Evolutionary conservation across 2,113 vertebrate species (phyloP), one percentile per base, ranked within the genome.

Genomic region (Myotis brandtii): DNA sequence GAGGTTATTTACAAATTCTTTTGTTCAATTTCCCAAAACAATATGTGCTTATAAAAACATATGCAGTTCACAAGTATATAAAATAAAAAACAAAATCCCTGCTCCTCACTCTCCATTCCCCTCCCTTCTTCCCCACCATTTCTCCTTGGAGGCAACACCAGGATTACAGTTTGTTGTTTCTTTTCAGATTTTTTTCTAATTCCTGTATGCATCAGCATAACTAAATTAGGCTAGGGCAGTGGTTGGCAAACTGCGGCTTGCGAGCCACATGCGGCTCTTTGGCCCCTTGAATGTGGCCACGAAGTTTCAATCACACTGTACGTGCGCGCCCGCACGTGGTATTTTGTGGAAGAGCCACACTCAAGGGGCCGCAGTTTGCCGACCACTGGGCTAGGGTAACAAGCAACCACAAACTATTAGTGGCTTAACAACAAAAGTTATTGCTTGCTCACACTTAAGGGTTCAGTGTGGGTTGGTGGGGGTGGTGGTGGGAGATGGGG

Each of bases 401-500:
- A 82, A 70, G 18, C 54, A 66, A 27, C 66, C 67, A 79, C 37
- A 77, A n/a, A 13, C 13, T 40, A 21, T 13, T 62, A 46, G 56
- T 20, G 86, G 46, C 66, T 90, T 79, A 18, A 48, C 21, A 66
- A 34, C n/a, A 17, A 1, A 67, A 82, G 16, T 79, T 56, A 18
- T 50, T 85, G 73, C 82, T 91, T 50, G 82, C 66, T 79, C 64
- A 64, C 6, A 5, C 32, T 52, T 20, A 12, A 21, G 52, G 8
- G 27, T 76, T 67, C 23, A 6, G 0, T 9, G 75, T 0, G 25
- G 43, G 25, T 32, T 86, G 20, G 14, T 86, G 25, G 14, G 32
- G 17, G 0, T 62, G 59, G 59, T 62, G 25, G 3, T 1, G 27
- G n/a, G 13, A 32, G 9, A 3, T 1, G 6, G 34, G 13, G 9